Percentiles rank a stretch among this genome's conserved stretches.
Evolutionary conservation across 2,113 vertebrate species (phyloP).

Genomic region (Thymallus thymallus): DNA sequence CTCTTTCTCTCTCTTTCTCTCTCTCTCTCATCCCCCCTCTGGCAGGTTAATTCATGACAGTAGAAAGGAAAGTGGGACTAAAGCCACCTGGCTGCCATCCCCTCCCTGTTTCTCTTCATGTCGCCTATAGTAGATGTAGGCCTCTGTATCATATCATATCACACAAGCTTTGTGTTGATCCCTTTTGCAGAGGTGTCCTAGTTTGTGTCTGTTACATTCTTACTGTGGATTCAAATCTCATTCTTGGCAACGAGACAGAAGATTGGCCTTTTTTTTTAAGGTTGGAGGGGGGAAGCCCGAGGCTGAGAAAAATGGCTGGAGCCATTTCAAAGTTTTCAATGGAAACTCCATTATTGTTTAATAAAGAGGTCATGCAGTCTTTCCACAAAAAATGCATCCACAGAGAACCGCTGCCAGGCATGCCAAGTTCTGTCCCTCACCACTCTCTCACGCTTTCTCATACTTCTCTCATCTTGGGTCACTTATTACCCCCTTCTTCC

Average conservation of each 20-base stretch:
- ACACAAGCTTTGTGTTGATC: not conserved
- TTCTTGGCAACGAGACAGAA: not conserved
- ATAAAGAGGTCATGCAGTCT: conserved; percentile 20
- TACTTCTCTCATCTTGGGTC: not conserved
- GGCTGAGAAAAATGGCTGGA: conserved; percentile 1
- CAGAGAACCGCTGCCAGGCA: conserved; percentile 10
- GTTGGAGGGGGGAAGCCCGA: not conserved
- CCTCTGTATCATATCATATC: not conserved
- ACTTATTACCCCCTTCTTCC: no score
- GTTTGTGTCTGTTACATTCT: not conserved
- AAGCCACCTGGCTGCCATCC: not conserved
- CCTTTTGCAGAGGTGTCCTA: not conserved
- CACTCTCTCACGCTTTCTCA: conserved; percentile 6
- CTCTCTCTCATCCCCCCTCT: not conserved
- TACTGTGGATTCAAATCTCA: not conserved
- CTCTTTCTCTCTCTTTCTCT: no score
- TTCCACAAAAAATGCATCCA: not conserved
- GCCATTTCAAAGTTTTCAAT: conserved; percentile 18
- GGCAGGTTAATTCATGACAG: conserved; percentile 1
- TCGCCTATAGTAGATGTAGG: no score
- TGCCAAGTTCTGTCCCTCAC: conserved; percentile 1
- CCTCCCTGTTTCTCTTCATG: not conserved
- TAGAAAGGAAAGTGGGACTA: not conserved
- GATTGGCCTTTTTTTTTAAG: not conserved
- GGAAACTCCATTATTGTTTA: conserved; percentile 22